phyloP scores from a whole-genome alignment of 2,113 vertebrate genomes.

The Arothron firmamentum region DNA sequence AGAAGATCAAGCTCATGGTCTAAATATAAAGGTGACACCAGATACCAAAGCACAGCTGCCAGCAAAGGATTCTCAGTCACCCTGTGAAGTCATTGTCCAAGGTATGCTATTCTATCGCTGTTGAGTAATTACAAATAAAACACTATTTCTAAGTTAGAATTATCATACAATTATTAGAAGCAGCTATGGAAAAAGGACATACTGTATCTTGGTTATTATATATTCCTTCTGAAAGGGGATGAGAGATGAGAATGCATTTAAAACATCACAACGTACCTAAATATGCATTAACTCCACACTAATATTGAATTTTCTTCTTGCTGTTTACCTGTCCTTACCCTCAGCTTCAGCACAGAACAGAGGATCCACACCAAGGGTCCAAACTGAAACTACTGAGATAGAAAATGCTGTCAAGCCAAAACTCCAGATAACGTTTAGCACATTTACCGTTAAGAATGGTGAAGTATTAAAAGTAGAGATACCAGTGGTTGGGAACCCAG shows the following conservation, averaged over 20 bases:
- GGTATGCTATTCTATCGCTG: slow-evolving; percentile 44
- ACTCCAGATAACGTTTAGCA: slow-evolving; percentile 85
- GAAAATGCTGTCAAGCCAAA: slow-evolving; percentile 87
- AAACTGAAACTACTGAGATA: slow-evolving; percentile 80
- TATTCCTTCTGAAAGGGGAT: no score
- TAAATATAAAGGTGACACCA: slow-evolving; percentile 47
- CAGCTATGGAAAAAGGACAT: no score
- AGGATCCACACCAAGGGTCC: slow-evolving; percentile 15
- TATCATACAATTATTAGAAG: no score
- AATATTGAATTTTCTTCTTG: background rate
- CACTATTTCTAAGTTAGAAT: no score
- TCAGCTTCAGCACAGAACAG: slow-evolving; percentile 6
- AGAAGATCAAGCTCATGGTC: slow-evolving; percentile 27
- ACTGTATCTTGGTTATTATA: no score
- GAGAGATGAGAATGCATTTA: no score
- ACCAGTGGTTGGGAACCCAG: slow-evolving; percentile 84
- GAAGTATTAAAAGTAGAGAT: slow-evolving; percentile 91
- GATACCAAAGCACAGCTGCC: slow-evolving; percentile 22
- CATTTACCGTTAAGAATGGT: slow-evolving; percentile 88
- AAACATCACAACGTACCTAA: no score
- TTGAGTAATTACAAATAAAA: background rate
- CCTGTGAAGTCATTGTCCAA: slow-evolving; percentile 29
- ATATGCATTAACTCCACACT: background rate
- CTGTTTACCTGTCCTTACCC: slow-evolving; percentile 4
- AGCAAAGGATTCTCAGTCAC: slow-evolving; percentile 21